Conservation (phyloP, 2,113 vertebrate genomes). For the Spilogale gracilis region DNA sequence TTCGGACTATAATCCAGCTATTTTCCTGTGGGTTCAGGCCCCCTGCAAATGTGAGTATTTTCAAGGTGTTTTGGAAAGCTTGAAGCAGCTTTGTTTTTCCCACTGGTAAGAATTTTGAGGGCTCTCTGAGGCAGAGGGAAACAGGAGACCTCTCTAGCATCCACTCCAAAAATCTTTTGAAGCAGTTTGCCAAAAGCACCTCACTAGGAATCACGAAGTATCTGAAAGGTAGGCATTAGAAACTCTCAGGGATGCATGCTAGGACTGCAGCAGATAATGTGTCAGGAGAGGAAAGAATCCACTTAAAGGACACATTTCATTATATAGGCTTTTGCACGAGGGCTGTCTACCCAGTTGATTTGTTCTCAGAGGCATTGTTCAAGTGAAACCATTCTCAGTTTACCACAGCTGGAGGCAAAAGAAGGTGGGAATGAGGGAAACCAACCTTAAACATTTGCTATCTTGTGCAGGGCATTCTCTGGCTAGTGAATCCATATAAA, state of each 20-base stretch:
- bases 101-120: conserved; percentile 31
- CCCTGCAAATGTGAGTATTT: conserved; percentile 38
- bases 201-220: neutral
- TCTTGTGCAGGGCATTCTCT: neutral
- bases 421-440: neutral
- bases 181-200: neutral
- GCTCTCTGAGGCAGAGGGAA: neutral
- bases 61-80: neutral
- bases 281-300: neutral
- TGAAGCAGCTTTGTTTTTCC: neutral
- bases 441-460: neutral
- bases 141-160: neutral
- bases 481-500: neutral
- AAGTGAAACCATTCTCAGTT: neutral
- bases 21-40: neutral
- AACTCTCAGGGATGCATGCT: neutral
- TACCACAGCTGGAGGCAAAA: neutral
- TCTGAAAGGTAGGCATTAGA: neutral
- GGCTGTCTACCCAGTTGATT: neutral
- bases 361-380: neutral
- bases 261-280: neutral
- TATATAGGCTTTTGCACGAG: neutral
- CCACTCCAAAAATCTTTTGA: conserved; percentile 3
- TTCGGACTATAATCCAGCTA: neutral
- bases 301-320: neutral